Evolutionary conservation across 92 coral and sea anemone species (phyloP), one percentile per base, ranked within the genome.

Genomic region (Muricea muricata): DNA sequence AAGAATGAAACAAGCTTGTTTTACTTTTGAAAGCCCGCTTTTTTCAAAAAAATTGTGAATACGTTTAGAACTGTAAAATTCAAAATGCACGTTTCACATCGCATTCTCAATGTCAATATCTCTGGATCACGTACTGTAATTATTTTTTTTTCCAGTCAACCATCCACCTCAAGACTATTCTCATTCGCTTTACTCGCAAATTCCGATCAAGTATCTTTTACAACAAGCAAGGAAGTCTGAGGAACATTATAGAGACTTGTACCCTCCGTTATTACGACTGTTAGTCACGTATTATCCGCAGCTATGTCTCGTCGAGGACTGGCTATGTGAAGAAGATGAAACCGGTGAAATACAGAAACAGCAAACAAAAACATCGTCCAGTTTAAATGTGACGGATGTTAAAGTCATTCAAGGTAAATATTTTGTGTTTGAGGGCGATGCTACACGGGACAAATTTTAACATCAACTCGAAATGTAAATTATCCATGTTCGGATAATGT

Each of bases 271-370:
- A 45, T 84, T 95, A 70, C 93, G 96, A 29, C 93, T 93, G 42
- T 85, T 95, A 6, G 92, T 87, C 76, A 84, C 92, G 0, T 94
- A 95, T 67, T 93, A 93, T 69, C 98, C 98, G 0, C 98, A 95
- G 82, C 88, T 95, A 45, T 95, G 98, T 80, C 91, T 93, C 68
- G 97, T 95, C 48, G 98, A 92, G 57, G 98, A 95, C 68, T 95
- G 98, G 98, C 88, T 95, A 33, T 83, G 85, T 3, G 97, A 95
- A 68, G 98, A 95, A 65, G 93, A 95, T 23, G 81, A 72, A n/a
- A n/a, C n/a, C 42, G 70, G 61, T 37, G 85, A 79, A 34, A 78
- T 39, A 20, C 84, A 75, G 5, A 79, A 79, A 67, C 68, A 41
- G 26, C 83, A 70, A 29, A 41, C 50, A 83, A 70, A 68, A 30